Evolutionary conservation across 2,888 invertebrate species (phyloP), one percentile per base, ranked within the genome.

Genomic region (Lycia hirtaria): DNA sequence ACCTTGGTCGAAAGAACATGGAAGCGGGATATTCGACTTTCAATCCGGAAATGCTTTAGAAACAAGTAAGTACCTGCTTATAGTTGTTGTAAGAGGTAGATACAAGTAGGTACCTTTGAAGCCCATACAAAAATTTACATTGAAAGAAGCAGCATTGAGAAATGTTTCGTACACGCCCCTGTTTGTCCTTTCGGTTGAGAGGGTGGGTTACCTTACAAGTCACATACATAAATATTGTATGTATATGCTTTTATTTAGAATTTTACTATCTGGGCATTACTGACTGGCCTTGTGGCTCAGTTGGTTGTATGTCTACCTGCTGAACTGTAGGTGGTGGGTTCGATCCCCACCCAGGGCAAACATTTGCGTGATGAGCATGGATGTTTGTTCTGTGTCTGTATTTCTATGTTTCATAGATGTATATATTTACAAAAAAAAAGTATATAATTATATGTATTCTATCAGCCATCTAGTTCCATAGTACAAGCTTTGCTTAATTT

Each of bases 141-240:
- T 54, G 59, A 59, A 51, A 54, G 50, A 49, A 41, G 49, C 56
- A 54, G 14, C 33, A 45, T 54, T 49, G 37, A 58, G 19, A 53
- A 24, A 20, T 38, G 0, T 32, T 50, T 41, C 4, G 17, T 9
- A n/a, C 28, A 47, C 54, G 53, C 54, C 54, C 22, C 41, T 45
- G 26, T 54, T 14, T 53, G 50, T 50, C 45, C 45, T 54, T 54
- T 47, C 22, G 19, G 38, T 14, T 24, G n/a, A 20, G 4, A 45
- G 33, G 38, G 45, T 15, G 22, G 22, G 22, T 17, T 10, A 17
- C 48, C 30, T 44, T 38, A 22, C 14, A 50, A 38, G 4, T 43
- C 22, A 37, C 9, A 33, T 24, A 24, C 7, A 33, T 3, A 7
- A 26, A 1, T 4, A 1, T 4, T 6, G 1, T 9, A 26, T 26